Conservation (phyloP, 2,888 invertebrate species). For the Tolmerus cingulatus region DNA sequence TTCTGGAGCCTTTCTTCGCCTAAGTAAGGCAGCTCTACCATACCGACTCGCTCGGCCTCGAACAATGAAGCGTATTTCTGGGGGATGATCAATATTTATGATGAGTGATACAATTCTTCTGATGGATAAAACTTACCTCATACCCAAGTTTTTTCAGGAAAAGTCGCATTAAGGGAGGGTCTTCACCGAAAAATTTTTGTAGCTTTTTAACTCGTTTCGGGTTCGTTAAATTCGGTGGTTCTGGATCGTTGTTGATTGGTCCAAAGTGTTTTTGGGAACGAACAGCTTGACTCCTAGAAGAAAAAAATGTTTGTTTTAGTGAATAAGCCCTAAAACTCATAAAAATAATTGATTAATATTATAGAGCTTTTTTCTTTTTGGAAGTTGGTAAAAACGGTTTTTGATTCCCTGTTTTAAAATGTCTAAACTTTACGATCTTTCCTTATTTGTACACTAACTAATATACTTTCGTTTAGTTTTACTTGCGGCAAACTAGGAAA, state of each 20-base stretch:
- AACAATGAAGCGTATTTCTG: constrained; percentile 88
- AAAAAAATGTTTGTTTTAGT: neutral
- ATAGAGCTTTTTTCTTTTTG: too few species aligned
- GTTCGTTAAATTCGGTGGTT: constrained; percentile 80
- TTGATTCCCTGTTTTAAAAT: too few species aligned
- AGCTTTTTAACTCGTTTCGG: constrained; percentile 86
- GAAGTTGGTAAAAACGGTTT: too few species aligned
- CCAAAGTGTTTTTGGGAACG: constrained; percentile 51
- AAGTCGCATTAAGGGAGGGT: constrained; percentile 87
- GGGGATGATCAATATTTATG: constrained; percentile 53
- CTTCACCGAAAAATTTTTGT: constrained; percentile 93
- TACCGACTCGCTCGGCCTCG: constrained; percentile 86
- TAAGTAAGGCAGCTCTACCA: constrained; percentile 89
- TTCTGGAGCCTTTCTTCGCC: constrained; percentile 88
- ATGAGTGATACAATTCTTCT: neutral
- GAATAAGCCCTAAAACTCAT: neutral
- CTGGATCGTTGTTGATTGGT: constrained; percentile 65
- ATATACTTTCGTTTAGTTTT: too few species aligned
- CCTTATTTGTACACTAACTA: too few species aligned
- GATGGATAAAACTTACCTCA: constrained; percentile 70
- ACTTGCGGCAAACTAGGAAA: too few species aligned
- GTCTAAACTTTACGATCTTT: too few species aligned
- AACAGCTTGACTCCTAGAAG: constrained; percentile 45
- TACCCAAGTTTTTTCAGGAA: constrained; percentile 91
- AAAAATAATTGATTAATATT: too few species aligned